A percentile compares a stretch with the other conserved stretches of the same genome.
phyloP scores from a whole-genome alignment of 2,113 vertebrate species.

The Pica pica region DNA sequence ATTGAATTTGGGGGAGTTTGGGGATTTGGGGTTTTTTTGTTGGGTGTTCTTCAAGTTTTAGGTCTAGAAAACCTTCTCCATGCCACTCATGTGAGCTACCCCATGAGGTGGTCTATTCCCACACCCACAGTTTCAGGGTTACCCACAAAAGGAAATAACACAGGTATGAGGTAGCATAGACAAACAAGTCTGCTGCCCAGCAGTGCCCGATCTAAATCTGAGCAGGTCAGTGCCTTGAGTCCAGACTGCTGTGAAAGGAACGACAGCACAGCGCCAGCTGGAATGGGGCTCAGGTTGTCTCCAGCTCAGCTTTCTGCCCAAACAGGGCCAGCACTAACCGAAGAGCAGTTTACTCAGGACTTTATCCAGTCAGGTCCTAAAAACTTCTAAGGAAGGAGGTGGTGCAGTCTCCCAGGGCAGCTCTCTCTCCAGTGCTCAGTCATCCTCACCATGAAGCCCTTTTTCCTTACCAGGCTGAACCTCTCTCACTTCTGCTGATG shows the following conservation, averaged over 20 bases:
- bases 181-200: background rate
- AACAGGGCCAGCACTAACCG: background rate
- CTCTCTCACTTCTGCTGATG: background rate
- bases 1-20: background rate
- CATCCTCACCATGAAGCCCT: accelerated
- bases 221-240: background rate
- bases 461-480: background rate
- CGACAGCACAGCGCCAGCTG: background rate
- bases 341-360: background rate
- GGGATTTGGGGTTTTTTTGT: accelerated
- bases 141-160: background rate
- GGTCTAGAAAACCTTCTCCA: background rate
- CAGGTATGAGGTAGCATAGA: background rate
- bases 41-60: background rate
- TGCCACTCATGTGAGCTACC: background rate
- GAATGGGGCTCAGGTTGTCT: background rate
- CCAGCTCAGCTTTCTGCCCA: background rate
- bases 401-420: background rate
- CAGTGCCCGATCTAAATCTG: background rate
- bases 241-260: background rate
- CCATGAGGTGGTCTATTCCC: background rate
- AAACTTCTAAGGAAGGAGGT: background rate
- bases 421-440: background rate
- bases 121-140: background rate
- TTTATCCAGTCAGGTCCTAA: background rate